Evolutionary conservation across 2,797 vertebrate species (phyloP).

Genomic region (Apogon hyalosoma): DNA sequence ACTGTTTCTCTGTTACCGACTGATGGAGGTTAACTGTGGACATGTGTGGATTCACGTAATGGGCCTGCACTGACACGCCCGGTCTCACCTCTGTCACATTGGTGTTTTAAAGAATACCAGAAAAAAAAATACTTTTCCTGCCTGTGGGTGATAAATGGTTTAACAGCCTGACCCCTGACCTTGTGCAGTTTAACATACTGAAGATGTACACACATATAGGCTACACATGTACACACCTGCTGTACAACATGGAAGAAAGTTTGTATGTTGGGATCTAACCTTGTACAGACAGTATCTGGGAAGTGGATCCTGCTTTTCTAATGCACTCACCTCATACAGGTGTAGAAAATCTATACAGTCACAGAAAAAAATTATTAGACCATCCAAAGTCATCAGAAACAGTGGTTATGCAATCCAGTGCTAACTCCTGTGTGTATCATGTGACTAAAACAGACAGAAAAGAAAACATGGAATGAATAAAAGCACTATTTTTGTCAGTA

Average conservation of each 20-base stretch:
- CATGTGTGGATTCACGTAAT: conserved; percentile 23
- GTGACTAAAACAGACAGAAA: too few species aligned
- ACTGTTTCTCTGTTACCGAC: conserved; percentile 24
- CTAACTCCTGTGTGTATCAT: too few species aligned
- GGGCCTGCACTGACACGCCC: conserved; percentile 37
- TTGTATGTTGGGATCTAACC: too few species aligned
- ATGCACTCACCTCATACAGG: too few species aligned
- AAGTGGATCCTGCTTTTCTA: too few species aligned
- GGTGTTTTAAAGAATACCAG: conserved; percentile 56
- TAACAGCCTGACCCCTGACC: conserved; percentile 39
- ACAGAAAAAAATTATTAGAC: too few species aligned
- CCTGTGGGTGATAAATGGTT: conserved; percentile 33
- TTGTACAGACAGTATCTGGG: too few species aligned
- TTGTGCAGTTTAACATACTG: conserved; percentile 8
- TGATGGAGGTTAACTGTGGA: conserved; percentile 20
- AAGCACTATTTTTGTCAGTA: too few species aligned
- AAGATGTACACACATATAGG: not conserved
- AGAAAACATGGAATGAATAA: too few species aligned
- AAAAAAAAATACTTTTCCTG: conserved; percentile 17
- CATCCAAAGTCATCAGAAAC: too few species aligned
- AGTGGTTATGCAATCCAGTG: too few species aligned
- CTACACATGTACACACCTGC: not conserved
- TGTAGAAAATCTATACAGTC: too few species aligned
- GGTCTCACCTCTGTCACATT: conserved; percentile 45
- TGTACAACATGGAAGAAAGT: not conserved